Evolutionary conservation across 2,797 vertebrate species (phyloP).

Genomic region (Coregonus sp.): DNA sequence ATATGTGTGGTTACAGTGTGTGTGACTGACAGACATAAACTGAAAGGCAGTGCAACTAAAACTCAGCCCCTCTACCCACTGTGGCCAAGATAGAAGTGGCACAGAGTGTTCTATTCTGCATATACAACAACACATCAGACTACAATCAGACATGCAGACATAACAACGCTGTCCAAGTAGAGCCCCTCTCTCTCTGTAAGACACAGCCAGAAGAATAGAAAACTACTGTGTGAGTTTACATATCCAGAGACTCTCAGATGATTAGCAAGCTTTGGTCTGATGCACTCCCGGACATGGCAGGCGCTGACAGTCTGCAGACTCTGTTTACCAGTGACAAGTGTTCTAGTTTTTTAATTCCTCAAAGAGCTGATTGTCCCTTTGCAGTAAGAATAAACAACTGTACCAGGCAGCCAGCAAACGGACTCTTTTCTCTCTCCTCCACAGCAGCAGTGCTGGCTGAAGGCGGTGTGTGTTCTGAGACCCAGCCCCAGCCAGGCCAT

Average conservation of each 20-base stretch:
- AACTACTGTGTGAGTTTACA: conserved; percentile 26
- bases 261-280: conserved; percentile 6
- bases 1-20: conserved; percentile 16
- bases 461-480: conserved; percentile 88
- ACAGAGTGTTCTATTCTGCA: conserved; percentile 32
- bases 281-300: background rate
- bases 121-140: conserved; percentile 38
- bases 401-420: background rate
- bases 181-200: conserved; percentile 8
- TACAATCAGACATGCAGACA: conserved; percentile 57
- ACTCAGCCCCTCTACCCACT: conserved; percentile 27
- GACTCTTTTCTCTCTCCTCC: background rate
- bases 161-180: conserved; percentile 43
- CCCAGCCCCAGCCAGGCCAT: conserved; percentile 76
- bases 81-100: conserved; percentile 27
- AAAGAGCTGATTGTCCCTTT: conserved; percentile 5
- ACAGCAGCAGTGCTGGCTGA: conserved; percentile 73
- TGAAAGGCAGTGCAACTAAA: conserved; percentile 28
- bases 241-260: conserved; percentile 8
- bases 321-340: conserved; percentile 9
- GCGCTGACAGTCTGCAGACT: conserved; percentile 15
- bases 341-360: background rate
- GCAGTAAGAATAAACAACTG: conserved; percentile 3
- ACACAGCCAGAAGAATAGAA: conserved; percentile 10
- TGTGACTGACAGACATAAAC: conserved; percentile 15